These are phyloP conservation scores for Drosophila imparisetae DNA, from an alignment of 2,888 invertebrate genomes.

Conservation along the genomic window DNA sequence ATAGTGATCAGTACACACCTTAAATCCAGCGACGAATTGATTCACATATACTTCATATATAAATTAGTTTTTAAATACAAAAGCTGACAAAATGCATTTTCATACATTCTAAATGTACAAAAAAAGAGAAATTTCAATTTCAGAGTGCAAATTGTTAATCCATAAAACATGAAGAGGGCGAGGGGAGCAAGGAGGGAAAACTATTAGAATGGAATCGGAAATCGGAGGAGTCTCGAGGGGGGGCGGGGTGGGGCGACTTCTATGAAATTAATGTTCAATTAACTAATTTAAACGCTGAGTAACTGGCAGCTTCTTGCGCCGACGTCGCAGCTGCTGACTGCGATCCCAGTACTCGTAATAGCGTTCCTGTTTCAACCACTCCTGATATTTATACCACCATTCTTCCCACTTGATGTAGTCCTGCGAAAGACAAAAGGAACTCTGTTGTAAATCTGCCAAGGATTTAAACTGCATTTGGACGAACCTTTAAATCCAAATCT, in stretches of 20 bases:
- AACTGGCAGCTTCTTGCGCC: slow-evolving; percentile 85
- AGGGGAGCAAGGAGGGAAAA: not conserved
- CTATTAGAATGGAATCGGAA: slow-evolving; percentile 14
- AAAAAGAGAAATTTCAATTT: slow-evolving; percentile 29
- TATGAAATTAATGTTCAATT: slow-evolving; percentile 14
- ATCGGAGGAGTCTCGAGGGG: not conserved
- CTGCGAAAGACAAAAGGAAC: slow-evolving; percentile 75
- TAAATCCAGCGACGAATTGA: slow-evolving; percentile 19
- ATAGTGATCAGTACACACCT: slow-evolving; percentile 24
- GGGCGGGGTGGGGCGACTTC: slow-evolving; percentile 1
- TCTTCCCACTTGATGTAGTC: slow-evolving; percentile 97
- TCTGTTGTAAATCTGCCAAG: not conserved
- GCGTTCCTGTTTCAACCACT: slow-evolving; percentile 90
- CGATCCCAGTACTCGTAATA: slow-evolving; percentile 85
- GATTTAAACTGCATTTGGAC: not conserved
- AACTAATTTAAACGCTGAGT: slow-evolving; percentile 83
- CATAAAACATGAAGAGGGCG: slow-evolving; percentile 5
- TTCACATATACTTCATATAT: slow-evolving; percentile 50
- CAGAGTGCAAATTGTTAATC: slow-evolving; percentile 31
- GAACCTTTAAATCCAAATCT: slow-evolving; percentile 86
- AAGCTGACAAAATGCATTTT: slow-evolving; percentile 65
- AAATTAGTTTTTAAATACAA: slow-evolving; percentile 56
- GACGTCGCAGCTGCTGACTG: slow-evolving; percentile 83
- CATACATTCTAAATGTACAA: slow-evolving; percentile 74
- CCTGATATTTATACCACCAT: slow-evolving; percentile 96